These are phyloP conservation scores for Pipistrellus pygmaeus DNA, from an alignment of 2,797 vertebrate species.

Conservation along the genomic window DNA sequence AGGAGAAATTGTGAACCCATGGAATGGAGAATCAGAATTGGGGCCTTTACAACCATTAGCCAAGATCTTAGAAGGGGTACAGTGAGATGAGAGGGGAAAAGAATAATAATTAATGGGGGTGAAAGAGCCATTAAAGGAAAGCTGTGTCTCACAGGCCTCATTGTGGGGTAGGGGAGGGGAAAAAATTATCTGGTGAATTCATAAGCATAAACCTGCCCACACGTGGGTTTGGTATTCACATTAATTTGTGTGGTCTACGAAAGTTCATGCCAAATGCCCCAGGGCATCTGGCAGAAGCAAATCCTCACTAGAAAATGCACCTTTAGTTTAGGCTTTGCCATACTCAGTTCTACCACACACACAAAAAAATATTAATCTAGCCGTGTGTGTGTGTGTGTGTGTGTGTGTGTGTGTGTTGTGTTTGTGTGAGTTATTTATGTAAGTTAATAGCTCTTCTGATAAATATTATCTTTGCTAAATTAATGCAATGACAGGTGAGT, in stretches of 20 bases:
- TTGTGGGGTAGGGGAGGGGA: neutral
- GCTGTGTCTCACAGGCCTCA: neutral
- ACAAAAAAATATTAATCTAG: conserved; percentile 5
- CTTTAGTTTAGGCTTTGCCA: conserved; percentile 26
- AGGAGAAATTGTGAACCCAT: neutral
- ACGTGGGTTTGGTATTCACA: conserved; percentile 15
- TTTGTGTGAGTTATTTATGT: neutral
- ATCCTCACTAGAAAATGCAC: conserved; percentile 34
- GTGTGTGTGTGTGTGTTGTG: neutral
- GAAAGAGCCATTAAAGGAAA: conserved; percentile 42
- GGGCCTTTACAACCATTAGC: neutral
- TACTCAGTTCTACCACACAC: neutral
- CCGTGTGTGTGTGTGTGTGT: neutral
- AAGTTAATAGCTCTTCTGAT: conserved; percentile 34
- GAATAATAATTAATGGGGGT: too few species aligned
- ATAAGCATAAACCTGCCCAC: neutral
- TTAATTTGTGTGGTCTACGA: conserved; percentile 48
- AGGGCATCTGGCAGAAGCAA: conserved; percentile 17
- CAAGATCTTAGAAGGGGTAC: neutral
- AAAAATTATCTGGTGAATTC: neutral
- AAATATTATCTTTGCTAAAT: conserved; percentile 58
- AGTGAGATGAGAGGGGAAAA: neutral
- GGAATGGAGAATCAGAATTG: neutral
- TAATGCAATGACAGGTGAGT: conserved; percentile 4
- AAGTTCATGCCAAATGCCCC: conserved; percentile 17